Conservation (phyloP, 2,888 invertebrate species). For the Pterostichus niger region DNA sequence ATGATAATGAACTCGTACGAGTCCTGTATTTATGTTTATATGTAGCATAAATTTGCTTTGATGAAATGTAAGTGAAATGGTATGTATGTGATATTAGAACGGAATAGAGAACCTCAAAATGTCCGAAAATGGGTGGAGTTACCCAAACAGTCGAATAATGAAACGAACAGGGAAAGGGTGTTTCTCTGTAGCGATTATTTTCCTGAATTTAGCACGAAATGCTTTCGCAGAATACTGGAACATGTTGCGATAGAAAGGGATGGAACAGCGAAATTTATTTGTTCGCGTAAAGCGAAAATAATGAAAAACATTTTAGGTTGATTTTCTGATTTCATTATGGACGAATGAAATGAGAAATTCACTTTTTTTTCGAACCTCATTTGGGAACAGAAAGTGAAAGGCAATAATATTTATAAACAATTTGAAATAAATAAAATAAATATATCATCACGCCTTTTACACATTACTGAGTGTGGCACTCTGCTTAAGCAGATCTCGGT, state of each 20-base stretch:
- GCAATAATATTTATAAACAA: too few relatives aligned
- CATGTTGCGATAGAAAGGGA: too few relatives aligned
- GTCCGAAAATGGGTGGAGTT: not conserved
- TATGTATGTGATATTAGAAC: slow-evolving; percentile 15
- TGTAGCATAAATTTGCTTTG: slow-evolving; percentile 6
- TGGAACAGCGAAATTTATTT: not conserved
- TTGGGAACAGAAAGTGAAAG: too few relatives aligned
- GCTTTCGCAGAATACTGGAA: not conserved
- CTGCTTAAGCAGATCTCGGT: too few relatives aligned
- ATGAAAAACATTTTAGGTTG: not conserved
- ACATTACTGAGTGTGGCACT: too few relatives aligned
- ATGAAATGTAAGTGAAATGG: slow-evolving; percentile 15
- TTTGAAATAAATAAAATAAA: too few relatives aligned
- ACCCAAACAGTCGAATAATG: slow-evolving; percentile 16
- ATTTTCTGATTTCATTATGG: too few relatives aligned
- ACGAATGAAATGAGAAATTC: too few relatives aligned
- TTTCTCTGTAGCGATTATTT: slow-evolving; percentile 14
- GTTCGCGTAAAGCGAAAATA: slow-evolving; percentile 5
- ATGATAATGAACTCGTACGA: too few relatives aligned
- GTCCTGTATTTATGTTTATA: not conserved
- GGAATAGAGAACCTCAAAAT: slow-evolving; percentile 5
- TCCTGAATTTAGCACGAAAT: slow-evolving; percentile 12
- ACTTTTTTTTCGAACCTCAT: too few relatives aligned
- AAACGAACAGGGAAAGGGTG: slow-evolving; percentile 46
- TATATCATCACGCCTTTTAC: too few relatives aligned